Evolutionary conservation across 1,140 invertebrate species (phyloP).

Genomic region (Macrostomum lignano): DNA sequence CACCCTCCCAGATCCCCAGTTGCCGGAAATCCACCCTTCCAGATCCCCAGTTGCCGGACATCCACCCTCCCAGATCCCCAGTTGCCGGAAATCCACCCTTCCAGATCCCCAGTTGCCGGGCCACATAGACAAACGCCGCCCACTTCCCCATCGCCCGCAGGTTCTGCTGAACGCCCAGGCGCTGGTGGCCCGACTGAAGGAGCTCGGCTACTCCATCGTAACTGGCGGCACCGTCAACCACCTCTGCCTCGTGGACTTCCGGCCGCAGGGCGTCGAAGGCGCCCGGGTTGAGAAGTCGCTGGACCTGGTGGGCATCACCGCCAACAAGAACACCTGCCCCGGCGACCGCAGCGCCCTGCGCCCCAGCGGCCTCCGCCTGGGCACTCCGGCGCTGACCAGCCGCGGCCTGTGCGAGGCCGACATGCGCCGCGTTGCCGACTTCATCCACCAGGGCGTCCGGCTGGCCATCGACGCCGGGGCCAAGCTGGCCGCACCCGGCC

Average conservation of each 20-base stretch:
- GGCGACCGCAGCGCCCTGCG: conserved; percentile 77
- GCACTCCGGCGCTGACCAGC: conserved; percentile 69
- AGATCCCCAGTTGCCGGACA: no score
- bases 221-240: conserved; percentile 1
- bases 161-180: conserved; percentile 27
- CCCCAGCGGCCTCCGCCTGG: conserved; percentile 39
- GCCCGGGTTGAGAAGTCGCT: conserved; percentile 52
- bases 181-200: neutral
- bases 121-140: no score
- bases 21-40: no score
- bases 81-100: no score
- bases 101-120: no score
- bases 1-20: no score
- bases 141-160: conserved; percentile 54
- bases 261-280: conserved; percentile 44
- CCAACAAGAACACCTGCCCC: conserved; percentile 71
- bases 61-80: no score
- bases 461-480: neutral
- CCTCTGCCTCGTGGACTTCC: conserved; percentile 30
- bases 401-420: conserved; percentile 55
- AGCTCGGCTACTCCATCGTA: conserved; percentile 3
- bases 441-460: conserved; percentile 41
- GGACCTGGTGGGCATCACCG: conserved; percentile 62
- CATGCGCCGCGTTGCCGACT: conserved; percentile 53
- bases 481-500: no score